Conservation (phyloP, 2,888 invertebrate species). For the Nephrotoma flavescens region DNA sequence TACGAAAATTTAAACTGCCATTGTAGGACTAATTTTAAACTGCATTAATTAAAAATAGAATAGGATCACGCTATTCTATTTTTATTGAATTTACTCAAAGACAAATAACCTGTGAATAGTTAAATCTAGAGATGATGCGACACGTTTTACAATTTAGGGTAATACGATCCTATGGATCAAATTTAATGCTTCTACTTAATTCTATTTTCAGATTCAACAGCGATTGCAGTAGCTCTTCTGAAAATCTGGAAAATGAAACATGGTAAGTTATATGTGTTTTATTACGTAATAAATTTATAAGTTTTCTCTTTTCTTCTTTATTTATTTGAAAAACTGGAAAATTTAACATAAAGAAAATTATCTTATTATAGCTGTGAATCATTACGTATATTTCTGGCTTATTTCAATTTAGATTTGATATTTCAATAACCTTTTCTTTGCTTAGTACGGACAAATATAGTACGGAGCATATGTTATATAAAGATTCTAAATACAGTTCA, state of each 20-base stretch:
- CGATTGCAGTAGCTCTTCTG: constrained; percentile 10
- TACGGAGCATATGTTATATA: background rate
- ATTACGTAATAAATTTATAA: background rate
- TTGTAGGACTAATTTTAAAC: too few relatives aligned
- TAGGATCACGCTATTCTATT: too few relatives aligned
- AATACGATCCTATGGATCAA: background rate
- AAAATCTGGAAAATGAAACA: constrained; percentile 8
- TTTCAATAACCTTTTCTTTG: background rate
- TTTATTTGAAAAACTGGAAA: background rate
- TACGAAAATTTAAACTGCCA: too few relatives aligned
- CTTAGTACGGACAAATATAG: background rate
- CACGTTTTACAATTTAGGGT: background rate
- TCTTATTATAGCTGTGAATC: background rate
- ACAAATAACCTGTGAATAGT: too few relatives aligned
- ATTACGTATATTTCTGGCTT: background rate
- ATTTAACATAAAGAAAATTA: background rate
- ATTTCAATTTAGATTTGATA: background rate
- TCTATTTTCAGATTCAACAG: constrained; percentile 10
- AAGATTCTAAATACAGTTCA: background rate
- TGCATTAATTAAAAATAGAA: too few relatives aligned
- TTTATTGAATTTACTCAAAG: too few relatives aligned
- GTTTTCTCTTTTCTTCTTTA: background rate
- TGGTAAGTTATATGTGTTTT: constrained; percentile 8
- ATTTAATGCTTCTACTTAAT: background rate
- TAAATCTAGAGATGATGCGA: too few relatives aligned